Base-by-base conservation (phyloP, 2,113 vertebrate species). In the Sylvia atricapilla region DNA sequence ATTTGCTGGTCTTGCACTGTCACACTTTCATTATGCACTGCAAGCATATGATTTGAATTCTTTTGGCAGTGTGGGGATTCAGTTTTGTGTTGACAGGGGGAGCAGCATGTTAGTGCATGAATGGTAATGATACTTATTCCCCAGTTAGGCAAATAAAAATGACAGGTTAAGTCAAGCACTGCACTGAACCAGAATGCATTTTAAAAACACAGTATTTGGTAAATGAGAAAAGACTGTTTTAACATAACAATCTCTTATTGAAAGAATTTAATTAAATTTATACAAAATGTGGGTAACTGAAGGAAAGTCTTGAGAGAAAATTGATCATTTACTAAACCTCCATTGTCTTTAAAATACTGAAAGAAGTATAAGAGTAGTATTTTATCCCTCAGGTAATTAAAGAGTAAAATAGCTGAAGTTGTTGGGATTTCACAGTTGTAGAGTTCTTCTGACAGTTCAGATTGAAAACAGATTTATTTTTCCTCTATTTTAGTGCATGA, bases 61-160 rank as follows among this genome's bases (percentile, higher is more conserved):
- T 92, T 87, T 78, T 79, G 53, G 77, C 70, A 93, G 58, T 53
- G 47, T 75, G 53, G 39, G 64, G 60, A 91, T 94, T 91, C 76
- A 67, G 87, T 68, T 96, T 87, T 88, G 64, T 92, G 89, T 92
- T 95, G 95, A 84, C 53, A 87, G 39, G 39, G 44, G 58, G 37
- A 96, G 44, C 77, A 89, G 72, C 62, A 81, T 70, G 69, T 75
- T 84, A 87, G 74, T 93, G 66, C 39, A 53, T 66, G 63, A 90
- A 85, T 82, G 78, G 83, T 95, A 95, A 95, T 95, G 83, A 94
- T 95, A 81, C 46, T 86, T 93, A 90, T 90, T 96, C 74, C 77
- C 83, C 84, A 67, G 79, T 81, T 88, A 92, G 74, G 52, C 44
- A 95, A 95, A 92, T 53, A 95, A 87, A 95, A 97, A 91, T 92